phyloP scores from a whole-genome alignment of 2,113 vertebrate species.

The Charina bottae region DNA sequence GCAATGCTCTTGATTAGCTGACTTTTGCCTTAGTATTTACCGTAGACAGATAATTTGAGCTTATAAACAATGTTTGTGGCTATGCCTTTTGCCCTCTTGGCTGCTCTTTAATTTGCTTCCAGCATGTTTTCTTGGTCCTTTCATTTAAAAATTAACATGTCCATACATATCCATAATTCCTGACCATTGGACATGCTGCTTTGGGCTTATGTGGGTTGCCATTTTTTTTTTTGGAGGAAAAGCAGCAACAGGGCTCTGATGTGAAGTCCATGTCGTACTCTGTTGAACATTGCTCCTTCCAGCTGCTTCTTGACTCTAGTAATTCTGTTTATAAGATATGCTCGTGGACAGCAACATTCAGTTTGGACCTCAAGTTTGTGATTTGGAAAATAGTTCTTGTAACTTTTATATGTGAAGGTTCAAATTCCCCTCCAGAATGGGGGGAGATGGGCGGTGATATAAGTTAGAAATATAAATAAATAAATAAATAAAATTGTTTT shows the following conservation, averaged over 20 bases:
- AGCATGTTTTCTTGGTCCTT: background rate
- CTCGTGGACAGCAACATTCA: background rate
- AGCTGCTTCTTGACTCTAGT: background rate
- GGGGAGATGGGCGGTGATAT: no score
- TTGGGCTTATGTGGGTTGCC: background rate
- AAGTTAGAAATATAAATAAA: no score
- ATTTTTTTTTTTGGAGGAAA: background rate
- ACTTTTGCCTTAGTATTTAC: conserved; percentile 45
- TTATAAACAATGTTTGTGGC: conserved; percentile 2
- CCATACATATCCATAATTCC: background rate
- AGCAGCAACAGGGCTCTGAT: no score
- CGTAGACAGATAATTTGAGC: conserved; percentile 39
- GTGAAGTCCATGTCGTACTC: background rate
- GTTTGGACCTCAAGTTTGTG: background rate
- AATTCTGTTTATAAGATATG: background rate
- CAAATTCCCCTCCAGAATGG: no score
- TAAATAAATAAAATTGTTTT: background rate
- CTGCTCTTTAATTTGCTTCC: background rate
- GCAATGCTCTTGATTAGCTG: conserved; percentile 2
- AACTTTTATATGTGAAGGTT: background rate
- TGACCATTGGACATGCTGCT: background rate
- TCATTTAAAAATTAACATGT: background rate
- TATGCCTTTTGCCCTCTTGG: conserved; percentile 6
- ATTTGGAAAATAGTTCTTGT: background rate
- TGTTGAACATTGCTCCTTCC: no score